Conservation (phyloP, 2,888 invertebrate genomes). For the Microplitis manilae region DNA sequence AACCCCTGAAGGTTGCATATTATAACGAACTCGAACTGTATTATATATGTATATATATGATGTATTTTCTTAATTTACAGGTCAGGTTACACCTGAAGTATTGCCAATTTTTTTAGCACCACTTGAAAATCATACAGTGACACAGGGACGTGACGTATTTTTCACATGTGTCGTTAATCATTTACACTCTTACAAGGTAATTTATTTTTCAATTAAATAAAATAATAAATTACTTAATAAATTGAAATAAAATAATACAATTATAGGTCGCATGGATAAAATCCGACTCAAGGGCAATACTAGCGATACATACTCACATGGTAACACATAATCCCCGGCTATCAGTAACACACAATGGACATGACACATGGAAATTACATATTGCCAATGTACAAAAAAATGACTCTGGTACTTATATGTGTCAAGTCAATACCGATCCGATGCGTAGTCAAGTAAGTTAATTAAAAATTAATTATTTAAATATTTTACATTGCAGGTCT, state of each 20-base stretch:
- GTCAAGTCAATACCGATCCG: slow-evolving; percentile 93
- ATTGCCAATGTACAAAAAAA: slow-evolving; percentile 91
- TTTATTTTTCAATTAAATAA: slow-evolving; percentile 8
- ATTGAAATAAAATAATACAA: background rate
- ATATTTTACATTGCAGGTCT: no score
- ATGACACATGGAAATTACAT: slow-evolving; percentile 94
- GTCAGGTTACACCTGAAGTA: slow-evolving; percentile 79
- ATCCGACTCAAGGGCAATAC: slow-evolving; percentile 90
- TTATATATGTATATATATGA: slow-evolving; percentile 34
- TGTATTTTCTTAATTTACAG: slow-evolving; percentile 70
- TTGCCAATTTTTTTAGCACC: slow-evolving; percentile 88
- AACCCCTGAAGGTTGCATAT: no score
- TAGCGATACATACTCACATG: slow-evolving; percentile 92
- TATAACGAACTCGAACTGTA: no score
- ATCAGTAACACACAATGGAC: slow-evolving; percentile 91
- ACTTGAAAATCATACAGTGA: slow-evolving; percentile 88
- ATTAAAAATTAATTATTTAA: no score
- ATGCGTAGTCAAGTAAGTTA: slow-evolving; percentile 87
- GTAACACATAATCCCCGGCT: slow-evolving; percentile 89
- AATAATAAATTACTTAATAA: background rate
- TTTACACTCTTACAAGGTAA: slow-evolving; percentile 88
- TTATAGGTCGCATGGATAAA: slow-evolving; percentile 92
- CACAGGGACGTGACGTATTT: slow-evolving; percentile 89
- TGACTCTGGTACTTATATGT: slow-evolving; percentile 95
- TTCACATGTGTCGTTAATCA: slow-evolving; percentile 94